Percentiles rank a stretch among this genome's conserved stretches.
phyloP scores from a whole-genome alignment of 2,888 invertebrate genomes.

The Dryobotodes eremita region DNA sequence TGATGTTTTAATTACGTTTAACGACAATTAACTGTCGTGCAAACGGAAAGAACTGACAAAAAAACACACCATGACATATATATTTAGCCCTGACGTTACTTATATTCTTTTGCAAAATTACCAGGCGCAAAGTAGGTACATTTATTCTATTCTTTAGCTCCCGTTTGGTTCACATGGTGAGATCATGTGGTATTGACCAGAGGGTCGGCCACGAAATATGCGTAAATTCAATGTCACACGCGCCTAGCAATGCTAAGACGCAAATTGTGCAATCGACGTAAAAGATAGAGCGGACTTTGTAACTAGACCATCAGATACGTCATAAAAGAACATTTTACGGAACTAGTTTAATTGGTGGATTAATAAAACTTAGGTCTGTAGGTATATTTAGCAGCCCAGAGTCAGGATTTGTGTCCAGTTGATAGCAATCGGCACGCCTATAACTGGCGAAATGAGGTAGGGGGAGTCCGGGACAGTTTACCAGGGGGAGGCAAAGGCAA shows the following conservation, averaged over 20 bases:
- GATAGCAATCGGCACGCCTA: background rate
- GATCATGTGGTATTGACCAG: conserved; percentile 60
- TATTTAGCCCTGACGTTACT: conserved; percentile 28
- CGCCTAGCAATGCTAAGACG: conserved; percentile 73
- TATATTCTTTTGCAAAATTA: conserved; percentile 34
- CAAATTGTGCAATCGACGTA: conserved; percentile 71
- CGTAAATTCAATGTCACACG: conserved; percentile 76
- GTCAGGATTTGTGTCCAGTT: background rate
- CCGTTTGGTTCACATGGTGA: conserved; percentile 55
- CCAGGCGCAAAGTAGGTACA: background rate
- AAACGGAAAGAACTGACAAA: background rate
- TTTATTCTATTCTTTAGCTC: conserved; percentile 36
- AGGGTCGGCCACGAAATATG: conserved; percentile 67
- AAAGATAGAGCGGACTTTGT: conserved; percentile 49
- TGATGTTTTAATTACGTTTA: background rate
- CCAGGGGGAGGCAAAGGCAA: no score
- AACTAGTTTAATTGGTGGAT: conserved; percentile 5
- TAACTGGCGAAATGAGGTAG: background rate
- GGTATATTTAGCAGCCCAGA: background rate
- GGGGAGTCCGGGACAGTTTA: no score
- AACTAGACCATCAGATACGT: conserved; percentile 28
- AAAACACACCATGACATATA: background rate
- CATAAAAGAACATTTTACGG: conserved; percentile 16
- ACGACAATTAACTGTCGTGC: background rate
- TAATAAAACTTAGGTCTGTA: background rate